Evolutionary conservation across 2,888 invertebrate species (phyloP), one percentile per base, ranked within the genome.

Genomic region (Epsilonema sp.): DNA sequence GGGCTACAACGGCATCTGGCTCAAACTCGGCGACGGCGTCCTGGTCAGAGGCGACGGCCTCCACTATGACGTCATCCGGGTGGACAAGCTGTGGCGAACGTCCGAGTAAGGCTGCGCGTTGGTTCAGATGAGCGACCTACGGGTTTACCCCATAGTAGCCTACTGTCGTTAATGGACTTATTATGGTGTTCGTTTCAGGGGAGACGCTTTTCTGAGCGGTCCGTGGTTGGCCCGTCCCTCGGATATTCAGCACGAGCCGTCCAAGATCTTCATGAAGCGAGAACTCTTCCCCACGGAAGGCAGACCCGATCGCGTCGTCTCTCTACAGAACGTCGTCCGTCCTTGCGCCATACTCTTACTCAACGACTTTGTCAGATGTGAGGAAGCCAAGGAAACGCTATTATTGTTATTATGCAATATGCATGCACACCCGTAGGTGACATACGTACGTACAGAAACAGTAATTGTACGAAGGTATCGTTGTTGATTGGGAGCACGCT

Each of bases 1-100:
- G 66, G 83, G 82, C 62, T 80, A 45, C 48, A 47, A 48, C 23
- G 55, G 54, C 3, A 45, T 48, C n/a, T 60, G 64, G 50, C 66
- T 65, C 52, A 69, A 68, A 56, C 54, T 70, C 61, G 70, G 94
- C 1, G 92, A 97, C 68, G 87, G 80, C 66, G 90, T 94, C 39
- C 89, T 90, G 63, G 85, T 92, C 16, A 61, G 63, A 16, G 83
- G 82, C 0, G 82, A 84, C 59, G 81, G 81, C 19, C 84, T 84
- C 42, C 78, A 82, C 66, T 87, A 89, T 64, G 77, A 85, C 58
- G 80, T 94, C 51, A 82, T 86, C 13, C 82, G 90, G 65, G 80
- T 94, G 53, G 87, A 92, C 65, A 79, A 80, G 49, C 82, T 94
- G 63, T 94, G 90, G 90, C 82, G 82, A 60, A 82, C 83, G 40